Conservation (phyloP, 1,140 invertebrate genomes). For the Idris sp. region DNA sequence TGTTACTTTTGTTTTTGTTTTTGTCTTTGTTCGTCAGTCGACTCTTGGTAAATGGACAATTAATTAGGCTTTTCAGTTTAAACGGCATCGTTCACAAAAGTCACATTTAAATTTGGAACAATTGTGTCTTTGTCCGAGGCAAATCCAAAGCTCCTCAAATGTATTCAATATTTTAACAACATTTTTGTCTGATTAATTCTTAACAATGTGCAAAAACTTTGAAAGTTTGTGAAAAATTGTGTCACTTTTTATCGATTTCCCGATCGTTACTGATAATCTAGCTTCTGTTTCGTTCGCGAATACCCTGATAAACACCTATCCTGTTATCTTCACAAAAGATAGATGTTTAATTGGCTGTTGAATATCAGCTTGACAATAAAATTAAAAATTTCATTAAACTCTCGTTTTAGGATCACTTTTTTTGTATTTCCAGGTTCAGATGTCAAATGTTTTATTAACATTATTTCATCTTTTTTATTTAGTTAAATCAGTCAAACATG, state of each 20-base stretch:
- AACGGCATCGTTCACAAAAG: conserved; percentile 29
- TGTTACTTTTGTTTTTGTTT: conserved; percentile 30
- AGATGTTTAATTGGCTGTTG: conserved; percentile 65
- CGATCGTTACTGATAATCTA: conserved; percentile 34
- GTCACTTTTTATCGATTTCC: no score
- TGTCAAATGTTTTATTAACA: no score
- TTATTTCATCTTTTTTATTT: no score
- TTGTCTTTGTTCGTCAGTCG: conserved; percentile 54
- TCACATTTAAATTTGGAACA: not conserved
- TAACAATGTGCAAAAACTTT: no score
- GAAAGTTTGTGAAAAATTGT: no score
- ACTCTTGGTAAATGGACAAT: conserved; percentile 73
- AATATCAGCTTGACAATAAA: conserved; percentile 67
- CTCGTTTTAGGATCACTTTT: no score
- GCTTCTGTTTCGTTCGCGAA: conserved; percentile 22
- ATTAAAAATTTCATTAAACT: conserved; percentile 48
- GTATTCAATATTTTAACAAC: no score
- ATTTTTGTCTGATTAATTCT: no score
- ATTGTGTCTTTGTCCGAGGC: conserved; percentile 11
- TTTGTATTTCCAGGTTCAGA: no score
- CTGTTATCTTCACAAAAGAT: conserved; percentile 65
- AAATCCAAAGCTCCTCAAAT: conserved; percentile 5
- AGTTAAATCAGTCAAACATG: no score
- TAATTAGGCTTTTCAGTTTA: conserved; percentile 23
- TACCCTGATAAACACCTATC: conserved; percentile 69